phyloP scores from a whole-genome alignment of 2,113 vertebrate genomes.

The Pterocles gutturalis region DNA sequence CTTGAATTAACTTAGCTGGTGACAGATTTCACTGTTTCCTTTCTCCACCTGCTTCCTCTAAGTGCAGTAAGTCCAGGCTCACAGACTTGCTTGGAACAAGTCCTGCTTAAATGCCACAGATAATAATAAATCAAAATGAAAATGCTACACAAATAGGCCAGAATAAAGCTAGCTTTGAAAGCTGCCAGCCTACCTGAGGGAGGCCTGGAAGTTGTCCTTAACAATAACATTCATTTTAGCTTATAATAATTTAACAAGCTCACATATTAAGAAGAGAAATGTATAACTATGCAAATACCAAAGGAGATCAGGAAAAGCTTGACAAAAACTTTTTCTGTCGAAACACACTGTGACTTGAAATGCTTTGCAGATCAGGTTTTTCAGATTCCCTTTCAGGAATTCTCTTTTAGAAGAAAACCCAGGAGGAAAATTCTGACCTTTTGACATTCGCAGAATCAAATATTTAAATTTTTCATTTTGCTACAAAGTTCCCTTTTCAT shows the following conservation, averaged over 20 bases:
- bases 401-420: neutral
- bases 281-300: neutral
- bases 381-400: neutral
- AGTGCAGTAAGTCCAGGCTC: neutral
- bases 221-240: neutral
- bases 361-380: neutral
- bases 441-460: neutral
- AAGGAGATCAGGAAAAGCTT: neutral
- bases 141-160: neutral
- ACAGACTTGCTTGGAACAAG: neutral
- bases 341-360: neutral
- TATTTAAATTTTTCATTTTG: neutral
- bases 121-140: slow-evolving; percentile 17
- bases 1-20: neutral
- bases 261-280: neutral
- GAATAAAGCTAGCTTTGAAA: neutral
- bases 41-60: neutral
- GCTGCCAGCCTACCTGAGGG: neutral
- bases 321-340: neutral
- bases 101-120: neutral
- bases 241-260: neutral
- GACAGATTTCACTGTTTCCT: neutral
- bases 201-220: neutral
- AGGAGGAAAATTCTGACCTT: neutral
- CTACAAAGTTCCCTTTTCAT: neutral